phyloP scores from a whole-genome alignment of 2,888 invertebrate species.

The Theretra japonica region DNA sequence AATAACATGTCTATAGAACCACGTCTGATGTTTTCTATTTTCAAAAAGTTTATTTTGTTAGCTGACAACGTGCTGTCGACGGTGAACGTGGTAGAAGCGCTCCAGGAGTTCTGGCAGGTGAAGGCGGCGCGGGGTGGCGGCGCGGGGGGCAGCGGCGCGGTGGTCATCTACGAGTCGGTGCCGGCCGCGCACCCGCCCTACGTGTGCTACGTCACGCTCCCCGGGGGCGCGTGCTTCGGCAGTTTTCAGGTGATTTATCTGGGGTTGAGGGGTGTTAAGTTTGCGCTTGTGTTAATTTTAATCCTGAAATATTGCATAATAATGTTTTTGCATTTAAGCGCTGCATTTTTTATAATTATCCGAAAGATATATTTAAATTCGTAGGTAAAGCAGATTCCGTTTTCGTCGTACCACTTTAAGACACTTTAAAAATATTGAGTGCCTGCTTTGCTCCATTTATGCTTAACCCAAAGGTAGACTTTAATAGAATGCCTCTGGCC shows the following conservation, averaged over 20 bases:
- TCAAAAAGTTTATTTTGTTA: conserved; percentile 36
- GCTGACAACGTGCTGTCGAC: conserved; percentile 80
- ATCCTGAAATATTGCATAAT: no score
- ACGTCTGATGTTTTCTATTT: not conserved
- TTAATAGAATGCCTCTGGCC: no score
- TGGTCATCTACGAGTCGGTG: conserved; percentile 97
- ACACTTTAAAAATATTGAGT: no score
- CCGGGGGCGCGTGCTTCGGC: conserved; percentile 97
- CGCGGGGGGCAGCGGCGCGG: conserved; percentile 91
- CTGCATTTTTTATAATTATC: no score
- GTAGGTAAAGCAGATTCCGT: no score
- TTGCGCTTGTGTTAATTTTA: no score
- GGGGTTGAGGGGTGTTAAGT: not conserved
- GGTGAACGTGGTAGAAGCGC: conserved; percentile 97
- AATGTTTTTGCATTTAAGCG: no score
- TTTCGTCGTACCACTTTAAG: no score
- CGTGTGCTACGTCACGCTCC: conserved; percentile 97
- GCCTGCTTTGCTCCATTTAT: no score
- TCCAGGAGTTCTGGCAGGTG: conserved; percentile 99
- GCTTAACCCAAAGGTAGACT: no score
- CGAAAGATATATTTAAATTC: no score
- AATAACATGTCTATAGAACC: no score
- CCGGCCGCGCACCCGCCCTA: conserved; percentile 96
- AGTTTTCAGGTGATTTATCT: conserved; percentile 91
- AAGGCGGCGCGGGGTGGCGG: conserved; percentile 92